phyloP scores from a whole-genome alignment of 1,140 invertebrate genomes.

The Orussus abietinus region DNA sequence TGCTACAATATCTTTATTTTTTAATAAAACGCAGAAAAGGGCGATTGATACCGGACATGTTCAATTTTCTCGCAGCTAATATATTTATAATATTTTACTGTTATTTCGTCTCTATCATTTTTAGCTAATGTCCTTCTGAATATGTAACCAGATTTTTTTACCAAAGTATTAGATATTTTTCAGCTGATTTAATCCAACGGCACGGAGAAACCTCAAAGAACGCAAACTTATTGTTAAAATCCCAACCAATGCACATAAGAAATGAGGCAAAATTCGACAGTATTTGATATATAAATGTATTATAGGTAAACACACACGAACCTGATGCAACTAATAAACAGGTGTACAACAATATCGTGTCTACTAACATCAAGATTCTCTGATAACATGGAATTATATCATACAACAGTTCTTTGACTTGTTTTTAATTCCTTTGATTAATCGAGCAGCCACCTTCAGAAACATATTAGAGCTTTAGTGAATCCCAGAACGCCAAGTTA shows the following conservation, averaged over 20 bases:
- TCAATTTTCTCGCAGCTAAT: neutral
- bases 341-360: constrained; percentile 23
- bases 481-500: too few relatives aligned
- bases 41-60: neutral
- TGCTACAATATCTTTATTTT: too few relatives aligned
- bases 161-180: constrained; percentile 22
- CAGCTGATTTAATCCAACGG: too few relatives aligned
- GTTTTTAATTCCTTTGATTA: neutral
- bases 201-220: constrained; percentile 19
- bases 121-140: neutral
- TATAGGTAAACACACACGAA: constrained; percentile 20
- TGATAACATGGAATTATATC: neutral
- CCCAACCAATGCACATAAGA: constrained; percentile 21
- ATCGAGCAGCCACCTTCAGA: constrained; percentile 21
- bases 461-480: neutral
- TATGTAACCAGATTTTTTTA: constrained; percentile 18
- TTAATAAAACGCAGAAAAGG: neutral
- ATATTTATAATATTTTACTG: constrained; percentile 1
- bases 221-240: constrained; percentile 21
- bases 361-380: constrained; percentile 23
- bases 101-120: too few relatives aligned
- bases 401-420: constrained; percentile 36
- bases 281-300: constrained; percentile 18
- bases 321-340: constrained; percentile 27
- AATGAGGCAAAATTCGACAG: constrained; percentile 13